Evolutionary conservation across 37 sponge, comb jelly and placozoan species (phyloP).

Genomic region (Ianthella basta): DNA sequence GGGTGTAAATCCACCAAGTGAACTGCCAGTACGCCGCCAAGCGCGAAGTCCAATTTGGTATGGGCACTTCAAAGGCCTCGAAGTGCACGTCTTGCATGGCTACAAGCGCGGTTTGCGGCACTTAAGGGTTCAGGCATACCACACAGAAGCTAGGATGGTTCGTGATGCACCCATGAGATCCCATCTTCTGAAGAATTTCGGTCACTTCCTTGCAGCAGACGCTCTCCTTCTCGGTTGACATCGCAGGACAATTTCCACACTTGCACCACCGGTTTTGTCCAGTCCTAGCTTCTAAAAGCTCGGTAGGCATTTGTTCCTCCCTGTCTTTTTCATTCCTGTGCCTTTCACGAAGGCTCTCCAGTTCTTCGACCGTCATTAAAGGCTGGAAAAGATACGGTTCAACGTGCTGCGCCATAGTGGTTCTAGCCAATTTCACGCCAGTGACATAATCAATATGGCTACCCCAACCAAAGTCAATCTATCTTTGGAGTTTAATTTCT

Average conservation of each 20-base stretch:
- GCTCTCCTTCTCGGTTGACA: background rate
- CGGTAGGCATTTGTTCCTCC: background rate
- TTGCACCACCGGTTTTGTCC: background rate
- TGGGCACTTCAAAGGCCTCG: background rate
- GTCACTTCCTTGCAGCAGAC: background rate
- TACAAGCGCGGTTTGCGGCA: background rate
- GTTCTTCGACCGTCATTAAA: background rate
- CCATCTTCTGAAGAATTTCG: slow-evolving; percentile 4
- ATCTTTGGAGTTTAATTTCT: no score
- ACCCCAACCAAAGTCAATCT: no score
- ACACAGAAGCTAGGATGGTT: background rate
- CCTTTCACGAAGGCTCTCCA: background rate
- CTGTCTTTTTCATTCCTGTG: background rate
- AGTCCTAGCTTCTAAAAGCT: background rate
- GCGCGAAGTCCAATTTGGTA: background rate
- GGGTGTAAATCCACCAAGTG: slow-evolving; percentile 10
- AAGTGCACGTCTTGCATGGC: background rate
- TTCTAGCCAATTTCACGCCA: no score
- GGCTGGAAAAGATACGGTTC: slow-evolving; percentile 10
- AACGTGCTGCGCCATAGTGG: background rate
- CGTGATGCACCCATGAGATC: background rate
- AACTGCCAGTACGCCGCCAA: slow-evolving; percentile 2
- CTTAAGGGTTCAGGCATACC: background rate
- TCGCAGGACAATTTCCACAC: background rate
- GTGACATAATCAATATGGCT: no score